Evolutionary conservation across 1,140 invertebrate genomes (phyloP).

Genomic region (Drosophila pallidifrons): DNA sequence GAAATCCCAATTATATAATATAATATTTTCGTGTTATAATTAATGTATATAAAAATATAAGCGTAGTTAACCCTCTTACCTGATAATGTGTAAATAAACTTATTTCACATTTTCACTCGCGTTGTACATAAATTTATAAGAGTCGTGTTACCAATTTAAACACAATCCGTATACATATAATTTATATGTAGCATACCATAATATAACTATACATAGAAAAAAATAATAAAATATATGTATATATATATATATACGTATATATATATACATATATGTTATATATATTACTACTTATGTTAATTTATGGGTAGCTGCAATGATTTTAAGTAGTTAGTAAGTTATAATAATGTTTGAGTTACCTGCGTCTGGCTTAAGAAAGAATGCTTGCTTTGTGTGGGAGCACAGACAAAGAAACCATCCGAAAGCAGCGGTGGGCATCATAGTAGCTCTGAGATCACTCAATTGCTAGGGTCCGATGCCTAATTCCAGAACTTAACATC

Average conservation of each 20-base stretch:
- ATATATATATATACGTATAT: too few species aligned
- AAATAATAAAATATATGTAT: slow-evolving; percentile 1
- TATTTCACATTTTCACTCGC: slow-evolving; percentile 35
- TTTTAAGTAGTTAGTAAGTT: slow-evolving; percentile 81
- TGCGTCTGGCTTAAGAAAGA: slow-evolving; percentile 62
- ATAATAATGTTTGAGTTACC: slow-evolving; percentile 59
- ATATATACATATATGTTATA: not conserved
- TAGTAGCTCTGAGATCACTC: too few species aligned
- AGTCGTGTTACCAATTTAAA: slow-evolving; percentile 15
- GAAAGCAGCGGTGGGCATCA: too few species aligned
- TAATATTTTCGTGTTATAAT: slow-evolving; percentile 9
- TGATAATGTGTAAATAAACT: slow-evolving; percentile 68
- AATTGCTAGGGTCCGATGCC: too few species aligned
- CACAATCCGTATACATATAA: not conserved
- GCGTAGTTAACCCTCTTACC: slow-evolving; percentile 44
- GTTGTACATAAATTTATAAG: slow-evolving; percentile 17
- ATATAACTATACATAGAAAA: not conserved
- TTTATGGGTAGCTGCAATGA: slow-evolving; percentile 60
- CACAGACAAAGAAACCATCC: not conserved
- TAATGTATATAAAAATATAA: slow-evolving; percentile 61
- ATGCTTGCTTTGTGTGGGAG: slow-evolving; percentile 25
- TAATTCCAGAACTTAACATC: too few species aligned
- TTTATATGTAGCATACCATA: slow-evolving; percentile 52
- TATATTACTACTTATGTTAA: not conserved
- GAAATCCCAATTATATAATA: slow-evolving; percentile 5